Evolutionary conservation across 2,797 vertebrate genomes (phyloP), one percentile per base, ranked within the genome.

Genomic region (Buceros bicornis): DNA sequence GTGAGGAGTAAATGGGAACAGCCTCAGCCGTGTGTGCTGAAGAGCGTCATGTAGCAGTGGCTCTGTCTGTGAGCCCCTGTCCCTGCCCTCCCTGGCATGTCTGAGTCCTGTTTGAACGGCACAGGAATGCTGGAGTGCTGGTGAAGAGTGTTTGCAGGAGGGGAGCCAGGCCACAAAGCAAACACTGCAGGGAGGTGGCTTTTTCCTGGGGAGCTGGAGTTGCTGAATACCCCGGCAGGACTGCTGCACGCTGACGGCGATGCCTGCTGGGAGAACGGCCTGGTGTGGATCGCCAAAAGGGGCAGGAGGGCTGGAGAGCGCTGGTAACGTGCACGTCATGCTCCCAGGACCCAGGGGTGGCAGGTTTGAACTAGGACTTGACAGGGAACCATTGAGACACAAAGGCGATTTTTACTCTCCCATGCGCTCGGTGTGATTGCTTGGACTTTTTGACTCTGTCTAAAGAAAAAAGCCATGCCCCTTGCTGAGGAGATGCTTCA

Each of bases 241-340:
- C 11, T 37, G 35, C 33, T 45, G 37, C 20, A 2, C 26, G 13
- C 48, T 43, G 25, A 28, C 11, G 58, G 64, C 40, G 40, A 26
- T 40, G 54, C 5, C 40, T 24, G 5, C 7, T 33, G 45, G 48
- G 50, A 37, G 45, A 35, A 31, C 0, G 20, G 65, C 5, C 26
- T 47, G 28, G 9, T 22, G 64, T 70, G 65, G 76, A 8, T 20
- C 35, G 67, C 53, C 57, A 71, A 69, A 60, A 60, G 11, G 7
- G 13, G 58, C 28, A 35, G 65, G 64, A 53, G 42, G 31, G 18
- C 60, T 45, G 37, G 60, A 51, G 48, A n/a, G 42, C 4, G 29
- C 8, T 4, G 28, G 5, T 28, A 42, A 13, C 16, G 0, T 4
- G 21, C 5, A 8, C 37, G 28, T 4, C 58, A 42, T n/a, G 4